Base-by-base conservation (phyloP, 2,113 vertebrate species). In the Rhombomys opimus region DNA sequence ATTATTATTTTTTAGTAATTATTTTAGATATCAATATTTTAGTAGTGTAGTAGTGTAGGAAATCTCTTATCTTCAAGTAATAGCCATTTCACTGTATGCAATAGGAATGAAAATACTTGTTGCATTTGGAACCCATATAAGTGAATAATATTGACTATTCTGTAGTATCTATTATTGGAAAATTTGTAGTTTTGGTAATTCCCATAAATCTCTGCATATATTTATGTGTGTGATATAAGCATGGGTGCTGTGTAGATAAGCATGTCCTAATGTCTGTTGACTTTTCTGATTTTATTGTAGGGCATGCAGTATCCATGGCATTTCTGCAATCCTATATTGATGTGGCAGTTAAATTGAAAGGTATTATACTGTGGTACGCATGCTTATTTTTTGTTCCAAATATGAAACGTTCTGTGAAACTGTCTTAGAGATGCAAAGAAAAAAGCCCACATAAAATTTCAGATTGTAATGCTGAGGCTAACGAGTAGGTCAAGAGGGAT, bases 221-320 rank as follows among this genome's bases (percentile, higher is more conserved):
- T 89, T 90, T 76, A 1, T 89, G 1, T 87, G 46, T 87, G 65
- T 25, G 46, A 70, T 13, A 1, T n/a, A 91, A 68, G 5, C 87
- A 2, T 86, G 25, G 20, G 12, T 91, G 38, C 78, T 95, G 85
- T 92, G 73, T 61, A 90, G 54, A 94, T 67, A 87, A 2, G 6
- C 27, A 77, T 82, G 12, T 88, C 91, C 27, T 94, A 88, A 78
- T 61, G 88, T 77, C 54, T 96, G 9, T 90, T 94, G 59, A 59
- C 93, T 54, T 95, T 38, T 97, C 41, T 96, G 61, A 85, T 94
- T 95, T 77, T 92, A 92, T 98, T 98, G 32, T 95, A 99, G 99
- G 99, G 99, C 99, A 99, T 72, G 99, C 99, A 2, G 99, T 99
- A 94, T 99, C 99, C 23, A 98, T 98, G 98, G 98, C 98, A 41